Base-by-base conservation (phyloP, 92 coral and sea anemone species). In the Hydrozoanthus gracilis region DNA sequence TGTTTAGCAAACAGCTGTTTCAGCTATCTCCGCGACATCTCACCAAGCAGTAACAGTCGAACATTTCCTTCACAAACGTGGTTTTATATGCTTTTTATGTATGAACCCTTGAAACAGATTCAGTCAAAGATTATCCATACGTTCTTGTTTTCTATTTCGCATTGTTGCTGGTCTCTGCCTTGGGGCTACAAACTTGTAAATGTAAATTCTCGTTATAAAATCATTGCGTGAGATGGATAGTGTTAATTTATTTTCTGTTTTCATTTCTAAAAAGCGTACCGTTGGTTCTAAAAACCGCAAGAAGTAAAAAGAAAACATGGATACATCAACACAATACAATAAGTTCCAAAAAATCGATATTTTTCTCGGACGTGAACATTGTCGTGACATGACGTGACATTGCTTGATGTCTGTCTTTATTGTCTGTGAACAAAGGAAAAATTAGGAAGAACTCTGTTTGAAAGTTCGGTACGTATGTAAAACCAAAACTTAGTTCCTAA, bases 71-170 rank as follows among this genome's bases (percentile, higher is more conserved):
- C 12, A 7, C 8, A 5, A 49, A 74, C 44, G 16, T 39, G 4
- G 71, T 16, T 78, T 46, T 44, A 78, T 4, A 15, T 18, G 44
- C 0, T 6, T 54, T 44, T 52, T 27, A 60, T 13, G 5, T 5
- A 58, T 56, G 20, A 39, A 78, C 13, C 27, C 10, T 44, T 78
- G 8, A 46, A 60, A 78, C 72, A 78, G 72, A 78, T 44, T 14
- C 39, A 27, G 39, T 46, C 14, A 78, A 10, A 50, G 66, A 61
- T 44, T 45, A 60, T 27, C 16, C 2, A 14, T 55, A 8, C 45
- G 68, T 78, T 55, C 51, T 44, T 78, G 51, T 51, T 78, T 60
- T 62, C 71, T 14, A 44, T 71, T n/a, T 35, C 18, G 39, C 58
- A 6, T 61, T 46, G 54, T 78, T 60, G 4, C 15, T 58, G 9